Evolutionary conservation across 30 jellyfish, hydroid and myxozoan genomes (phyloP), one percentile per base, ranked within the genome.

Genomic region (Cassiopea xamachana): DNA sequence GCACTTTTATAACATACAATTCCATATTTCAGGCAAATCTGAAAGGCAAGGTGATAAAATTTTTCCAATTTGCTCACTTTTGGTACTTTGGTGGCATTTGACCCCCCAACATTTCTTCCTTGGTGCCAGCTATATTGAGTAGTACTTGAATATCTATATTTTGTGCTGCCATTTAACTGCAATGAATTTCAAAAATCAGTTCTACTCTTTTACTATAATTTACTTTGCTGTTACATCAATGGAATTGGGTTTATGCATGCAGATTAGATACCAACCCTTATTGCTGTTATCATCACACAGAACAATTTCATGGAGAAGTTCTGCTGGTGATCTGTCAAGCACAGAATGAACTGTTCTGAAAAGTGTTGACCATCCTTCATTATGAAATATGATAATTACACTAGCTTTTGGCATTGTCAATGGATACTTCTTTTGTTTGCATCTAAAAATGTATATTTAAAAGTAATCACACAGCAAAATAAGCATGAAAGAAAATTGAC

Each of bases 291-390:
- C 99, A 87, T 97, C 99, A 79, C 98, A 96, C 51, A 97, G 77
- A 2, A 97, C 97, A 19, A 97, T 93, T 75, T 97, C 99, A 79
- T 97, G 93, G 7, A 97, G 93, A 27, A 93, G 91, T 79, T 97
- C 94, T 19, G 98, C 97, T 46, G 99, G 99, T 4, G 99, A 92
- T 64, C 98, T 76, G 91, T 97, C 96, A 1, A 93, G 75, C 44
- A 97, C 99, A 64, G 98, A 81, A 79, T 93, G 97, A 39, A 97
- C 99, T 18, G 99, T 97, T 46, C 99, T 83, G 50, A 90, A 49
- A 48, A 97, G 73, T n/a, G 99, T 97, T 69, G 98, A 83, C 98
- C 98, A 92, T 14, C 99, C 99, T 75, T 97, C 99, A 78, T 97
- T 94, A 86, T 97, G 98, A 75, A 97, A 97, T 55, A 97, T 94